Percentiles rank a stretch among this genome's conserved stretches.
These are phyloP conservation scores for Toxotes jaculatrix DNA, from an alignment of 2,113 vertebrate genomes.

Conservation along the genomic window DNA sequence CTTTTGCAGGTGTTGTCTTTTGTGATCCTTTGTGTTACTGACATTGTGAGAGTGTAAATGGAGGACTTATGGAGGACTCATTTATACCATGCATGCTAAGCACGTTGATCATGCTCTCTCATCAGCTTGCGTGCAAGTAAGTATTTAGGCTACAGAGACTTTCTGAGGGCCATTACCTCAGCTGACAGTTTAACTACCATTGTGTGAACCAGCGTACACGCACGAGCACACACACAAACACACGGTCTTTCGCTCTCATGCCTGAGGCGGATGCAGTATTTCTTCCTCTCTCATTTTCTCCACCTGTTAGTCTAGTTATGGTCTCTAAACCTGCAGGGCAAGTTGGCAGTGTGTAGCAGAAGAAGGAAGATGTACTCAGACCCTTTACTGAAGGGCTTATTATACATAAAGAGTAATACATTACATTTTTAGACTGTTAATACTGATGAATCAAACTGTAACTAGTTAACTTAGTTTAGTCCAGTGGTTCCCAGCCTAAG, in stretches of 20 bases:
- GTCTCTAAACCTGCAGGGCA: constrained; percentile 27
- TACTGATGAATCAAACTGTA: too few relatives aligned
- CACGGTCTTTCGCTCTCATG: background rate
- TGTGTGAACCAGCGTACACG: background rate
- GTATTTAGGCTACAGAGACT: constrained; percentile 28
- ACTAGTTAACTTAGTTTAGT: too few relatives aligned
- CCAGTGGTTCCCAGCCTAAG: too few relatives aligned
- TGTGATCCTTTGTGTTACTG: background rate
- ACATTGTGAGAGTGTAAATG: background rate
- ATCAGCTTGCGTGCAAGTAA: constrained; percentile 32
- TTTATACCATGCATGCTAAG: background rate
- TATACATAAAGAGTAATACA: too few relatives aligned
- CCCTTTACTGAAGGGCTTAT: background rate
- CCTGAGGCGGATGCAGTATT: background rate
- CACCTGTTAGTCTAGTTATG: constrained; percentile 2
- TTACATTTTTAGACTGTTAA: too few relatives aligned
- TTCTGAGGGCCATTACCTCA: background rate
- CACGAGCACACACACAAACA: background rate
- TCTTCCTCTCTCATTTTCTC: constrained; percentile 25
- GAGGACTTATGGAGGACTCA: too few relatives aligned
- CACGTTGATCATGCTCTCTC: background rate
- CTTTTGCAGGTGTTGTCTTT: background rate
- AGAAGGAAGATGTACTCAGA: background rate
- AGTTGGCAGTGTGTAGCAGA: background rate
- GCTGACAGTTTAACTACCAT: constrained; percentile 35